Evolutionary conservation across 2,797 vertebrate species (phyloP).

Genomic region (Diglossa cyanea): DNA sequence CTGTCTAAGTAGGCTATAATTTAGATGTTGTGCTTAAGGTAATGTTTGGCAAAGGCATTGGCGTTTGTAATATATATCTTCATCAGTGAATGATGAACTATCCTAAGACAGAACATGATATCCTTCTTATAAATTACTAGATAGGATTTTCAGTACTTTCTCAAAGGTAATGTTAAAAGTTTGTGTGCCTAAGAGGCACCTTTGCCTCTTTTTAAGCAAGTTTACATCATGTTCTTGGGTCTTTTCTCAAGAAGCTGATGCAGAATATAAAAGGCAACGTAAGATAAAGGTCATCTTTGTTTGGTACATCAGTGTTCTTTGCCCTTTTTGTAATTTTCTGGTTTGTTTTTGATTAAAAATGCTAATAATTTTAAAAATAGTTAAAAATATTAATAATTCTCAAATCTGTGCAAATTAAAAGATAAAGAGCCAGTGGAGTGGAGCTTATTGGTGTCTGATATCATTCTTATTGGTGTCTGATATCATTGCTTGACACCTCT

Average conservation of each 20-base stretch:
- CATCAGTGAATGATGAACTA: not conserved
- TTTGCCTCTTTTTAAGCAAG: not conserved
- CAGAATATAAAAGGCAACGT: not conserved
- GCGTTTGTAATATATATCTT: accelerated
- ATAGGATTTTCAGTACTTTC: not conserved
- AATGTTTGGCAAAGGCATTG: not conserved
- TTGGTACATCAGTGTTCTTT: not conserved
- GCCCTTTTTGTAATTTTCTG: not conserved
- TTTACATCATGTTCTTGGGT: not conserved
- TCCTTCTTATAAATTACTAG: not conserved
- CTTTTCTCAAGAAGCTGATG: not conserved
- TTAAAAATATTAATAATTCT: not conserved
- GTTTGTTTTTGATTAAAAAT: not conserved
- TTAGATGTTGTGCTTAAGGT: not conserved
- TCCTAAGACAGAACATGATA: not conserved
- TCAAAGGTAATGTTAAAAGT: not conserved
- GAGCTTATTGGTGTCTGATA: not conserved
- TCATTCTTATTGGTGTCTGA: not conserved
- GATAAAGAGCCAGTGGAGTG: not conserved
- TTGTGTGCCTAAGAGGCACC: not conserved
- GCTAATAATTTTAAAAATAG: not conserved
- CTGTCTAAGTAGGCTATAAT: not conserved
- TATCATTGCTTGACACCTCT: not conserved
- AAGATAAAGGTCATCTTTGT: not conserved
- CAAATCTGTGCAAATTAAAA: not conserved